Evolutionary conservation across 2,113 vertebrate species (phyloP), one percentile per base, ranked within the genome.

Genomic region (Argyrosomus japonicus): DNA sequence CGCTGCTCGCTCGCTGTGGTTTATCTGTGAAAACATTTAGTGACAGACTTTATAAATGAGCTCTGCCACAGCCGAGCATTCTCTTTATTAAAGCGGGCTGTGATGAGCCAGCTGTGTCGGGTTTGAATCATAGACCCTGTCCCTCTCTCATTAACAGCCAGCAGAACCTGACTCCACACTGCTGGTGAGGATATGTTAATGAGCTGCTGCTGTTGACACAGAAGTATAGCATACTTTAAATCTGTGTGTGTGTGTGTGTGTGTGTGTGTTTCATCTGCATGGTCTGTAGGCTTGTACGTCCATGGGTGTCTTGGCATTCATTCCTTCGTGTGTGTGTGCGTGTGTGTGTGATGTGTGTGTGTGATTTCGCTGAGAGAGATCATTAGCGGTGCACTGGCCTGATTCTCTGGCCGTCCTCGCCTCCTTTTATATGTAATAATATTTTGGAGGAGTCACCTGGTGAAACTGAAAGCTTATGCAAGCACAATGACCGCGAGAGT

Each of bases 401-500:
- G 83, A 75, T 91, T 87, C 75, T 60, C 17, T 47, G 47, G 67
- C 75, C 4, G 17, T 77, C 82, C 88, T 80, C 48, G 4, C 57
- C 60, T 80, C 21, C 82, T 80, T 80, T 82, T 75, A 58, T 56
- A 82, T 75, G 60, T 81, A 75, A 83, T 89, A 75, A 87, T 86
- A 90, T 89, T 90, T 88, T 77, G 57, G 56, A 85, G 80, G 53
- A 87, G 78, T 91, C 83, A 83, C 85, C 79, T 71, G 85, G 85
- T 88, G 81, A 83, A 89, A 61, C 67, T 61, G 75, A 75, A 78
- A 89, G 85, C 88, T 87, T 81, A 71, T 82, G 81, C 58, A 86
- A 84, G 87, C 89, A 87, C 57, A 83, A 79, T 83, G 21, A 48
- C 29, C 61, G 56, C 3, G 17, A 80, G 83, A 67, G 57, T 0